Conservation (phyloP, 2,888 invertebrate species). For the Aphidius colemani region DNA sequence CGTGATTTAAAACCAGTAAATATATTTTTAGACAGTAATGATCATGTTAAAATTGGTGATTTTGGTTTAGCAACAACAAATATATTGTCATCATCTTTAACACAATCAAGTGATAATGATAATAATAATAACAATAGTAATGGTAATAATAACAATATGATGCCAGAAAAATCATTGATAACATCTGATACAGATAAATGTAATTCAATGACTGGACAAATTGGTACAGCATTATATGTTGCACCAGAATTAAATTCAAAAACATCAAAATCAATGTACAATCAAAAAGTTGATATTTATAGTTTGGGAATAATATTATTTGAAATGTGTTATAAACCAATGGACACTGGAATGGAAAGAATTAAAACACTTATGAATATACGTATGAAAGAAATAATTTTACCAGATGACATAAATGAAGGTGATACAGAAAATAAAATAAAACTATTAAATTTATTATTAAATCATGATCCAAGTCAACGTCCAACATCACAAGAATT, state of each 20-base stretch:
- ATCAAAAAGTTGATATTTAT: slow-evolving; percentile 80
- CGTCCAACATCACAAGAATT: slow-evolving; percentile 87
- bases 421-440: slow-evolving; percentile 66
- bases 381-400: slow-evolving; percentile 69
- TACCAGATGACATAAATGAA: slow-evolving; percentile 73
- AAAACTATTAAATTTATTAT: slow-evolving; percentile 72
- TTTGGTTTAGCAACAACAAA: slow-evolving; percentile 86
- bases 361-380: slow-evolving; percentile 76
- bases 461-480: slow-evolving; percentile 81
- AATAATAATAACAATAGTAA: slow-evolving; percentile 41
- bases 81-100: too few species aligned
- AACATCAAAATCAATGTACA: slow-evolving; percentile 75
- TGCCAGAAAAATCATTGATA: slow-evolving; percentile 38
- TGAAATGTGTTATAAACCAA: slow-evolving; percentile 90
- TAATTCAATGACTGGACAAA: slow-evolving; percentile 75
- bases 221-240: slow-evolving; percentile 94
- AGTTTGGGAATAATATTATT: slow-evolving; percentile 89
- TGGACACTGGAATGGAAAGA: slow-evolving; percentile 89
- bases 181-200: slow-evolving; percentile 52
- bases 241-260: slow-evolving; percentile 86
- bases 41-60: slow-evolving; percentile 97
- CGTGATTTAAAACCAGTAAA: slow-evolving; percentile 87
- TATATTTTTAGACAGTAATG: slow-evolving; percentile 91
- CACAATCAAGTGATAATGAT: slow-evolving; percentile 44
- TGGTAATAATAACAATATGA: too few species aligned